A percentile compares a stretch with the other conserved stretches of the same genome.
These are phyloP conservation scores for Yoshiicerus persimilis DNA, from an alignment of 1,140 invertebrate species.

Conservation along the genomic window DNA sequence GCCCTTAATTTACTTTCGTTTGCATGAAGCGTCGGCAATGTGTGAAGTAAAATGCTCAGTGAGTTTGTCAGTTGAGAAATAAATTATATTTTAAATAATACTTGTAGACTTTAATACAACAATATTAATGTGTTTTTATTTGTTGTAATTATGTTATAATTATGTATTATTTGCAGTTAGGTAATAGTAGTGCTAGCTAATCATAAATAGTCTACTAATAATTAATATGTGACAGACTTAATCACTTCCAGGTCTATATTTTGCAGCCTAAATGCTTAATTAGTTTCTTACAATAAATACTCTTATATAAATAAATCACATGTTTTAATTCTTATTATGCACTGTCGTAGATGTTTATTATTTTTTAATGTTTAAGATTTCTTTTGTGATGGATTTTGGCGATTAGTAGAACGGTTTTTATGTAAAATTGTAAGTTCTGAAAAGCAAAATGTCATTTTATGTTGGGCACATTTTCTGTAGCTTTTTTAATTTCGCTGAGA, in stretches of 20 bases:
- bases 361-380: not conserved
- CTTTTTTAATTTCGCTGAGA: not conserved
- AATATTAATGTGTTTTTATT: too few relatives aligned
- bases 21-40: too few relatives aligned
- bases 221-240: not conserved
- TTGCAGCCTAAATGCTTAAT: not conserved
- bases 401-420: not conserved
- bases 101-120: too few relatives aligned
- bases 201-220: not conserved
- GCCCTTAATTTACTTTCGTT: too few relatives aligned
- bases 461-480: not conserved
- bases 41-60: too few relatives aligned
- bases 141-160: not conserved
- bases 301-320: not conserved
- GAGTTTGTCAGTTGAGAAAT: too few relatives aligned
- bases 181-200: not conserved
- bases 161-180: not conserved
- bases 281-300: not conserved
- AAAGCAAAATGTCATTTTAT: not conserved
- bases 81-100: too few relatives aligned
- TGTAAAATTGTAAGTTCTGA: not conserved
- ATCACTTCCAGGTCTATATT: not conserved
- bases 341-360: not conserved
- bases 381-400: not conserved
- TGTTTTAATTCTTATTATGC: not conserved